A percentile compares a stretch with the other conserved stretches of the same genome.
Conservation (phyloP, 1,140 invertebrate species). For the Leptinotarsa texana region DNA sequence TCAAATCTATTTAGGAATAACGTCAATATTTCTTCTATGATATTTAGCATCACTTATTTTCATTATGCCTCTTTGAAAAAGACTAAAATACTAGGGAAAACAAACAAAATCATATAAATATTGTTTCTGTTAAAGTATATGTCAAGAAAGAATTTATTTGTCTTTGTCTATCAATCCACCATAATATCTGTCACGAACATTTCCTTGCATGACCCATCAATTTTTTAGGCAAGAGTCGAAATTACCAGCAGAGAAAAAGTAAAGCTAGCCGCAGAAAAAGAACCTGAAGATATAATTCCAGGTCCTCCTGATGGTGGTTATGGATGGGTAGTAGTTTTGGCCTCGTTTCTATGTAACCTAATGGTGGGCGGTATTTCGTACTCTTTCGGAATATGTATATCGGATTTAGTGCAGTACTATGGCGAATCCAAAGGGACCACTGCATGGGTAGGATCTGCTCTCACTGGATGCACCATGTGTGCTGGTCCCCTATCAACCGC, state of each 20-base stretch:
- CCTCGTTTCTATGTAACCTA: constrained; percentile 97
- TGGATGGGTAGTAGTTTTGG: constrained; percentile 92
- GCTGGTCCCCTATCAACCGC: constrained; percentile 94
- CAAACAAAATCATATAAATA: too few relatives aligned
- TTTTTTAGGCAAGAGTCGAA: background rate
- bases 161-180: too few relatives aligned
- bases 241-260: background rate
- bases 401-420: constrained; percentile 80
- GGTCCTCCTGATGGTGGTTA: constrained; percentile 81
- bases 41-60: too few relatives aligned
- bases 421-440: constrained; percentile 82
- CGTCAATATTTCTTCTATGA: too few relatives aligned
- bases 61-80: too few relatives aligned
- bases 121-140: too few relatives aligned
- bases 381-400: constrained; percentile 88
- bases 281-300: background rate
- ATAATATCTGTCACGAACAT: too few relatives aligned
- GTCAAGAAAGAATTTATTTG: too few relatives aligned
- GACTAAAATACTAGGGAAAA: too few relatives aligned
- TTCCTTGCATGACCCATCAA: too few relatives aligned
- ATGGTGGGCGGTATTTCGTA: constrained; percentile 97
- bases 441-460: constrained; percentile 91
- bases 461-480: constrained; percentile 68
- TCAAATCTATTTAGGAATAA: too few relatives aligned
- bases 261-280: background rate